Evolutionary conservation across 2,888 invertebrate genomes (phyloP).

Genomic region (Rhaphigaster nebulosa): DNA sequence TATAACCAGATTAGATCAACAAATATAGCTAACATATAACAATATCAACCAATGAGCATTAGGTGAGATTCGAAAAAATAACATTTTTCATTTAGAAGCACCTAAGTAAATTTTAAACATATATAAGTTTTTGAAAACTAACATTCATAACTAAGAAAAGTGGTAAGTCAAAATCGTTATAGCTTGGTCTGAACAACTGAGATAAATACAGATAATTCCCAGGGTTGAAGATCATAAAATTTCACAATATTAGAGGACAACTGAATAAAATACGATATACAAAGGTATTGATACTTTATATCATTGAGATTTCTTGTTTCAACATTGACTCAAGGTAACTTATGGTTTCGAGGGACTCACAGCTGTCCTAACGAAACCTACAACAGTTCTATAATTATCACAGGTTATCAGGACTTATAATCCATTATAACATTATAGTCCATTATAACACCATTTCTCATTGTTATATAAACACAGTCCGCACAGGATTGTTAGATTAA

Average conservation of each 20-base stretch:
- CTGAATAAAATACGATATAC: background rate
- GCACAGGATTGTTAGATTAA: background rate
- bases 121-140: background rate
- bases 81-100: background rate
- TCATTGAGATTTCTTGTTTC: background rate
- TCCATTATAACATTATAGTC: too few species aligned
- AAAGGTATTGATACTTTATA: background rate
- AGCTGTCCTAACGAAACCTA: background rate
- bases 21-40: background rate
- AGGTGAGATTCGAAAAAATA: background rate
- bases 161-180: background rate
- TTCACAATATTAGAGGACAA: background rate
- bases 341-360: background rate
- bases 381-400: slow-evolving; percentile 24
- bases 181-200: background rate
- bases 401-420: slow-evolving; percentile 9
- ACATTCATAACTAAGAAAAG: background rate
- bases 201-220: background rate
- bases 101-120: background rate
- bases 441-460: background rate
- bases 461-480: background rate
- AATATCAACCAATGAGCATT: background rate
- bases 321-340: background rate
- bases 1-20: background rate
- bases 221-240: background rate